Evolutionary conservation across 92 coral and sea anemone genomes (phyloP).

Genomic region (Palythoa grandis): DNA sequence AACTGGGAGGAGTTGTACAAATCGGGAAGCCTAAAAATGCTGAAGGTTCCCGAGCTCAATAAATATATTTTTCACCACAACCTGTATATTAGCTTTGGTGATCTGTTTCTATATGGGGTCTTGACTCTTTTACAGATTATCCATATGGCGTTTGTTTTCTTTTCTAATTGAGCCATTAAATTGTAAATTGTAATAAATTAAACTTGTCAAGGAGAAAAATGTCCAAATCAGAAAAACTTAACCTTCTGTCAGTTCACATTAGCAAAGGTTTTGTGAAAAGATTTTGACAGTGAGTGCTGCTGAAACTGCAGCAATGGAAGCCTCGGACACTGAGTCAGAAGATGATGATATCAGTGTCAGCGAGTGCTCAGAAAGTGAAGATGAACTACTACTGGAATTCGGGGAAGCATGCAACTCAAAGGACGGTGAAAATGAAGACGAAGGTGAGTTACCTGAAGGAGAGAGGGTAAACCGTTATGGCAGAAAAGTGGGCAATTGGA

Average conservation of each 20-base stretch:
- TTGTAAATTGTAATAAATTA: no score
- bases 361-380: constrained; percentile 33
- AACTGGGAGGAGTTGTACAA: constrained; percentile 37
- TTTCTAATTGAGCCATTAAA: no score
- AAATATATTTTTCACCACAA: constrained; percentile 35
- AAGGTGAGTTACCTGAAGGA: no score
- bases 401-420: constrained; percentile 40
- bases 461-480: no score
- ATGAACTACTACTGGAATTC: constrained; percentile 44
- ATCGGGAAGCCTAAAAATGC: constrained; percentile 27
- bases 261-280: constrained; percentile 43
- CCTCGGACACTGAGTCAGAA: constrained; percentile 35
- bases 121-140: no score
- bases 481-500: no score
- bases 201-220: background rate
- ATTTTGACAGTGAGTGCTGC: constrained; percentile 42
- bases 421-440: background rate
- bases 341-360: constrained; percentile 29
- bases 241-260: constrained; percentile 41
- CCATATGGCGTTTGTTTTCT: no score
- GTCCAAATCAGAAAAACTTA: constrained; percentile 29
- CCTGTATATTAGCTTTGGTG: no score
- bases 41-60: constrained; percentile 14
- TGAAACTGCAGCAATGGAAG: constrained; percentile 51
- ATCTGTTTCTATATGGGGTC: no score